These are phyloP conservation scores for Cremastinae sp. DNA, from an alignment of 2,888 invertebrate genomes.

Conservation along the genomic window DNA sequence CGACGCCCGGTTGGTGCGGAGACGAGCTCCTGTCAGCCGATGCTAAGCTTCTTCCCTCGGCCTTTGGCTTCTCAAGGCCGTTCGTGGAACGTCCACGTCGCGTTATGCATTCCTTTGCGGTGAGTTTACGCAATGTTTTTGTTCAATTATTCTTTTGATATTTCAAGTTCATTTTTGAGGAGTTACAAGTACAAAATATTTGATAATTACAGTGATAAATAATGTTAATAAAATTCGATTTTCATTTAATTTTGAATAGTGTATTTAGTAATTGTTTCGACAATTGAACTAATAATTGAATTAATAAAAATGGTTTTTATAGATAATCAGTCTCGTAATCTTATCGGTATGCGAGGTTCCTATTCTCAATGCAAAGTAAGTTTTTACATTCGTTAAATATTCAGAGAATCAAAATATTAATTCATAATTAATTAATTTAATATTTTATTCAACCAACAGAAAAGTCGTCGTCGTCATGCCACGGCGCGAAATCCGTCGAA, in stretches of 20 bases:
- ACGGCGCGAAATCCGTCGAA: slow-evolving; percentile 68
- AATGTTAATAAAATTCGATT: no score
- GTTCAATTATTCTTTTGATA: no score
- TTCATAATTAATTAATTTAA: neutral
- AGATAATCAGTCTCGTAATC: slow-evolving; percentile 44
- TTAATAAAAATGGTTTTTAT: neutral
- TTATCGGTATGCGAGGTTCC: slow-evolving; percentile 69
- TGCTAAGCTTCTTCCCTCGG: slow-evolving; percentile 16
- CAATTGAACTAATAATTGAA: no score
- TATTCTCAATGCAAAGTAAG: slow-evolving; percentile 68
- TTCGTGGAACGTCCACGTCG: slow-evolving; percentile 6
- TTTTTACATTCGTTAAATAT: neutral
- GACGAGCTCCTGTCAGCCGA: neutral
- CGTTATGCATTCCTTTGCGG: slow-evolving; percentile 62
- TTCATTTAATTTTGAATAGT: no score
- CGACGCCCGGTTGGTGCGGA: neutral
- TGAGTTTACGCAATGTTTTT: slow-evolving; percentile 61
- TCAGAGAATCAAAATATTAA: neutral
- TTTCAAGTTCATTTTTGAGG: no score
- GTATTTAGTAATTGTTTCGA: no score
- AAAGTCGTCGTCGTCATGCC: slow-evolving; percentile 71
- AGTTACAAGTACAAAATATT: no score
- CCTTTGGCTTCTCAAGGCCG: neutral
- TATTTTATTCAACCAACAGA: slow-evolving; percentile 52
- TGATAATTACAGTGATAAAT: no score